Evolutionary conservation across 2,113 vertebrate genomes (phyloP).

Genomic region (Passer montanus): DNA sequence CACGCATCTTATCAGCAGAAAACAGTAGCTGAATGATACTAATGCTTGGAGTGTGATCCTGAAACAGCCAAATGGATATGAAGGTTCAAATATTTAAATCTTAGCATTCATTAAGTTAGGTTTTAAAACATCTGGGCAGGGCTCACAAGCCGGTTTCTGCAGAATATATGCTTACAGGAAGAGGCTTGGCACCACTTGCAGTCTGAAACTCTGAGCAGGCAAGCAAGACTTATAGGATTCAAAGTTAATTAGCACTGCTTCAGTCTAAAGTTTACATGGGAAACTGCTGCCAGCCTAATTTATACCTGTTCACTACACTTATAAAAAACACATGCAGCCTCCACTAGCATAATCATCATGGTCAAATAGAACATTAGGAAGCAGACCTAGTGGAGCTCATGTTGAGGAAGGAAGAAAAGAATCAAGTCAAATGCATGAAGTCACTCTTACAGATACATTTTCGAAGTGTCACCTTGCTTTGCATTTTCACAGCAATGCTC

Average conservation of each 20-base stretch:
- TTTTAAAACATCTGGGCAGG: conserved; percentile 15
- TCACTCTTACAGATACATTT: not conserved
- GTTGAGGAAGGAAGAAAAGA: not conserved
- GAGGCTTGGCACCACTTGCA: not conserved
- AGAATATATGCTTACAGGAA: not conserved
- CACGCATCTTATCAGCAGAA: not conserved
- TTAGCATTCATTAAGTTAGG: not conserved
- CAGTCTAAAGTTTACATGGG: not conserved
- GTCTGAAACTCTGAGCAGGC: not conserved
- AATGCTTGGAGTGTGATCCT: not conserved
- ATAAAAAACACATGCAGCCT: not conserved
- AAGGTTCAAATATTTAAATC: not conserved
- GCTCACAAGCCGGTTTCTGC: conserved; percentile 3
- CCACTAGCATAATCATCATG: not conserved
- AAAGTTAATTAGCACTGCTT: not conserved
- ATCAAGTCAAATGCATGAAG: not conserved
- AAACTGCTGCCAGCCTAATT: not conserved
- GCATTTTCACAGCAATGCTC: not conserved
- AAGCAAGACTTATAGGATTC: not conserved
- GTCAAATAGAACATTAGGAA: not conserved
- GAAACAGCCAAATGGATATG: not conserved
- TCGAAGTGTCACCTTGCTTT: not conserved
- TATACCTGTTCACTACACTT: not conserved
- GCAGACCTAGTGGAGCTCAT: not conserved
- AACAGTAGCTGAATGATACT: not conserved